Conservation (phyloP, 2,888 invertebrate species). For the Panzeria rudis region DNA sequence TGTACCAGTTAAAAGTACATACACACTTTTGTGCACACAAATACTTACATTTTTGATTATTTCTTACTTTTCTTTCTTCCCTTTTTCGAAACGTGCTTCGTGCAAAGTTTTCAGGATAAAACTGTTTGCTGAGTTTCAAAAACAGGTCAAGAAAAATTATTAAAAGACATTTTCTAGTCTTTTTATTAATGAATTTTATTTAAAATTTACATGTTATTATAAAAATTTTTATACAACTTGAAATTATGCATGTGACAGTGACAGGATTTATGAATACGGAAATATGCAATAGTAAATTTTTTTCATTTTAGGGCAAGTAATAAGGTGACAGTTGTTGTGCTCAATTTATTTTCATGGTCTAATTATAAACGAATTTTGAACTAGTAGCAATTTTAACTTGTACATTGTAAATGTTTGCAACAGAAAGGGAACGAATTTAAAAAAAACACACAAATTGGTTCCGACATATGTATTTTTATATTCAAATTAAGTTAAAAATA, state of each 20-base stretch:
- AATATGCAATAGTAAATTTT: not conserved
- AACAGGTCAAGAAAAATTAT: slow-evolving; percentile 54
- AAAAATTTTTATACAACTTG: not conserved
- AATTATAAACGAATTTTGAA: not conserved
- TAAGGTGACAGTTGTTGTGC: not conserved
- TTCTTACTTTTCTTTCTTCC: slow-evolving; percentile 14
- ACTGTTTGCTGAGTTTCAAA: slow-evolving; percentile 3
- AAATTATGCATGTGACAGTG: not conserved
- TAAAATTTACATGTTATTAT: not conserved
- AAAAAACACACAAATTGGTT: not conserved
- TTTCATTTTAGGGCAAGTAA: not conserved
- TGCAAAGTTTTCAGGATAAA: slow-evolving; percentile 9
- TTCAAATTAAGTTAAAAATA: not conserved
- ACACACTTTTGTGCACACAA: not conserved
- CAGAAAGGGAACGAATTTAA: not conserved
- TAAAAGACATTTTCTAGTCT: slow-evolving; percentile 6
- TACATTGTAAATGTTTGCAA: not conserved
- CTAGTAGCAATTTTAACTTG: not conserved
- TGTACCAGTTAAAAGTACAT: slow-evolving; percentile 28
- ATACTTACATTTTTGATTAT: not conserved
- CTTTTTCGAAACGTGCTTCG: slow-evolving; percentile 34
- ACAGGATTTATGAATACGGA: slow-evolving; percentile 10
- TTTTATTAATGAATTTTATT: not conserved
- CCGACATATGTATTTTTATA: not conserved
- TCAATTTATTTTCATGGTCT: not conserved